Base-by-base conservation (phyloP, 2,888 invertebrate species). In the Mimachlamys varia region DNA sequence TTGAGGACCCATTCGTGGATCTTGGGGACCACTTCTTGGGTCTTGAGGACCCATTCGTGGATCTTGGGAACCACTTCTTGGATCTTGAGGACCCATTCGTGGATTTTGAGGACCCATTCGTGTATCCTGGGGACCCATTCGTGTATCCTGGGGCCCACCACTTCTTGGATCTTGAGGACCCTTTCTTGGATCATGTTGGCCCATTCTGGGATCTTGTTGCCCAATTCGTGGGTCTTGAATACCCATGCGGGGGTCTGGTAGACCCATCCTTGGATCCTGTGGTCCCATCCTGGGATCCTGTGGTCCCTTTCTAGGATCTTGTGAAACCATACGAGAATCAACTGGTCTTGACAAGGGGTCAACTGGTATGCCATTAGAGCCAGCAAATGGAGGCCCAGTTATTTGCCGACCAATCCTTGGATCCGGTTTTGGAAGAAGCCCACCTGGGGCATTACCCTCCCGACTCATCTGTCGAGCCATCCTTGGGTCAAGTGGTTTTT, bases 401-500 rank as follows among this genome's bases (percentile, higher is more conserved):
- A 53, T 62, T 22, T 62, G 27, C 2, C 90, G 55, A 27, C 89
- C 90, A 17, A 92, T 88, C 37, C 93, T 91, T n/a, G 93, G 93
- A 87, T 94, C 93, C 49, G 92, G 90, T 88, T 91, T 92, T 89
- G 62, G 89, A 22, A 87, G 33, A 12, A 88, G 89, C 44, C 89
- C 91, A 88, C 89, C n/a, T 89, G 90, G 7, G n/a, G 49, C 53
- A 62, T 88, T 89, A 87, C 88, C 33, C 58, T 38, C 90, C 50
- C 44, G 89, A 50, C 88, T 53, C 50, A 87, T 76, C 53, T 92
- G 92, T 58, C 93, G 88, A 62, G 93, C 90, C 58, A 93, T 91
- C 88, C 94, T 89, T 27, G 94, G 94, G 87, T 93, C 93, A 76
- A 92, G 27, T 76, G 76, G 76, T 12, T 76, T 76, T 27, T 76